Evolutionary conservation across 2,888 invertebrate species (phyloP), one percentile per base, ranked within the genome.

Genomic region (Ophonus ardosiacus): DNA sequence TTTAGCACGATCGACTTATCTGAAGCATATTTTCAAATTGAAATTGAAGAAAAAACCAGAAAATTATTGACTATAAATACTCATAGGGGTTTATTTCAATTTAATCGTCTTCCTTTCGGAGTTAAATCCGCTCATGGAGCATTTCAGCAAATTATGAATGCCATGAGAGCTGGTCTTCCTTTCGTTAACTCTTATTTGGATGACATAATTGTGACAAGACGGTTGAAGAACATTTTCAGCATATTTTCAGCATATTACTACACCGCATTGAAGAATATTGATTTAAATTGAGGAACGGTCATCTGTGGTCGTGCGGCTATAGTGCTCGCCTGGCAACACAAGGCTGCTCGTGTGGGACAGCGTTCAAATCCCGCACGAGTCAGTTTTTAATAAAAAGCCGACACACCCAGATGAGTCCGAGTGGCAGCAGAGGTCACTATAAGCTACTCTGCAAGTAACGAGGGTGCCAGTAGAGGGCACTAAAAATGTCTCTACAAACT

Each of bases 121-220:
- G 81, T 86, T 7, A 87, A 86, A 85, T 81, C 87, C 15, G 86
- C 86, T 40, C 87, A 87, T 18, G 87, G 85, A 5, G 86, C 81
- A 4, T 87, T 87, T 80, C 86, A 86, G 43, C 85, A 86, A 63
- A 31, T 84, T 8, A 86, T 86, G 51, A 83, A 86, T 31, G 24
- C 85, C 68, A 86, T 87, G 78, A 43, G 87, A 7, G 74, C 86
- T 15, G 87, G 81, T 15, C 43, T 87, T n/a, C 78, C 61, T 43
- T 65, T 71, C 17, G 84, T 43, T 43, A 51, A 78, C 21, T 61
- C 80, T 0, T 86, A 86, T 65, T 10, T 87, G 13, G 87, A 87
- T 79, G 87, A 87, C 65, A 86, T 87, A 17, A 68, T 87, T 63
- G 63, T 87, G 40, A 40, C 40, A 40, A 40, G 40, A 40, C 40